Conservation (phyloP, 1,140 invertebrate genomes). For the Tigriopus japonicus region DNA sequence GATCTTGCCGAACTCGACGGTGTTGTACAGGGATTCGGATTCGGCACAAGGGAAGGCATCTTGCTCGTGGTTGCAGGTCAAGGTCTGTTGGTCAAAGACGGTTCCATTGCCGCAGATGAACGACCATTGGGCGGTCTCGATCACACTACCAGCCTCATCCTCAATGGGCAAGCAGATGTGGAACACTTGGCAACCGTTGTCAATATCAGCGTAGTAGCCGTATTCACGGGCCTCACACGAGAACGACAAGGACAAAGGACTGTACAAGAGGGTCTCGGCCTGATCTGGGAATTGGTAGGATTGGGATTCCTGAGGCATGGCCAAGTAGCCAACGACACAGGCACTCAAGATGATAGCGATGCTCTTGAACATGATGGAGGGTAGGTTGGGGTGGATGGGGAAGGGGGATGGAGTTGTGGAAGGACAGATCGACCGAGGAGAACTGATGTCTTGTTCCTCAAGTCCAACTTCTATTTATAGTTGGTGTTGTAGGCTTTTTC, state of each 20-base stretch:
- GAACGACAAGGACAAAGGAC: slow-evolving; percentile 30
- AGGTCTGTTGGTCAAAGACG: slow-evolving; percentile 23
- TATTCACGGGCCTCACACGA: slow-evolving; percentile 51
- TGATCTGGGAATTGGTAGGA: neutral
- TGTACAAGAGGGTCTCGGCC: neutral
- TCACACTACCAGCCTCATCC: slow-evolving; percentile 34
- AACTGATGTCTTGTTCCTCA: too few relatives aligned
- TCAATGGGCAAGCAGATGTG: slow-evolving; percentile 56
- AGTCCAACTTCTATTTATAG: too few relatives aligned
- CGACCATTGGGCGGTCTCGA: slow-evolving; percentile 23
- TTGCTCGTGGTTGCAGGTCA: slow-evolving; percentile 22
- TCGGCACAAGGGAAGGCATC: slow-evolving; percentile 22
- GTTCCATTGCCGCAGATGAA: slow-evolving; percentile 25
- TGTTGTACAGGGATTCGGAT: slow-evolving; percentile 18
- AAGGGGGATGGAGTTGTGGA: too few relatives aligned
- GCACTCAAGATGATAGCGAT: too few relatives aligned
- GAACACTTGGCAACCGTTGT: slow-evolving; percentile 68
- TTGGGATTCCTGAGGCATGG: neutral
- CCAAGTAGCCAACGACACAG: too few relatives aligned
- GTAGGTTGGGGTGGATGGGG: too few relatives aligned
- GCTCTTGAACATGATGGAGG: too few relatives aligned
- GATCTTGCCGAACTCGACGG: slow-evolving; percentile 16
- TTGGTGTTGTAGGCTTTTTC: too few relatives aligned
- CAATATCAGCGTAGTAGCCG: slow-evolving; percentile 65
- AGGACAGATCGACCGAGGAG: too few relatives aligned